phyloP scores from a whole-genome alignment of 2,113 vertebrate genomes.

The Reinhardtius hippoglossoides region DNA sequence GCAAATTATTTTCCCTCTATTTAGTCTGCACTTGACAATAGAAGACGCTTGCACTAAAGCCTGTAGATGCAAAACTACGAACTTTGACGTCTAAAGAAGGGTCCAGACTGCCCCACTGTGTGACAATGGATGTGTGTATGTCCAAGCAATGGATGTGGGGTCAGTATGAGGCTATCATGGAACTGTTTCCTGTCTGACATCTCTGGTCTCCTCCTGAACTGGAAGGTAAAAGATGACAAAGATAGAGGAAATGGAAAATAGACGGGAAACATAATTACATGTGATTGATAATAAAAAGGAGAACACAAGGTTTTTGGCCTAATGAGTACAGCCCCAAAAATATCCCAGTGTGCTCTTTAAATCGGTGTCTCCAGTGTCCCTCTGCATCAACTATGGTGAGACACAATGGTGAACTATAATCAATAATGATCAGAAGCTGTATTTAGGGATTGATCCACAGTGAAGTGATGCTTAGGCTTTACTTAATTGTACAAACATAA shows the following conservation, averaged over 20 bases:
- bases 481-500: no score
- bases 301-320: conserved; percentile 1
- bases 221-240: not conserved
- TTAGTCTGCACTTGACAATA: not conserved
- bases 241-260: not conserved
- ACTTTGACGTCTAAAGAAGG: not conserved
- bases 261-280: not conserved
- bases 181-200: conserved; percentile 14
- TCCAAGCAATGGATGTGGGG: no score
- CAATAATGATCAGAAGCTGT: not conserved
- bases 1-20: not conserved
- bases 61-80: not conserved
- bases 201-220: not conserved
- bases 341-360: conserved; percentile 16
- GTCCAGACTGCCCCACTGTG: not conserved
- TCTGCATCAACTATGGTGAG: not conserved
- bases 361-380: not conserved
- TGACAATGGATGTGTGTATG: not conserved
- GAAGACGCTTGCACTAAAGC: no score
- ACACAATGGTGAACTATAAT: not conserved
- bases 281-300: not conserved
- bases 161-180: conserved; percentile 1
- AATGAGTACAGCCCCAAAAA: conserved; percentile 24
- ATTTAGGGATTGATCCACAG: no score
- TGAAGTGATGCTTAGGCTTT: no score